phyloP scores from a whole-genome alignment of 2,113 vertebrate species.

The Perca fluviatilis region DNA sequence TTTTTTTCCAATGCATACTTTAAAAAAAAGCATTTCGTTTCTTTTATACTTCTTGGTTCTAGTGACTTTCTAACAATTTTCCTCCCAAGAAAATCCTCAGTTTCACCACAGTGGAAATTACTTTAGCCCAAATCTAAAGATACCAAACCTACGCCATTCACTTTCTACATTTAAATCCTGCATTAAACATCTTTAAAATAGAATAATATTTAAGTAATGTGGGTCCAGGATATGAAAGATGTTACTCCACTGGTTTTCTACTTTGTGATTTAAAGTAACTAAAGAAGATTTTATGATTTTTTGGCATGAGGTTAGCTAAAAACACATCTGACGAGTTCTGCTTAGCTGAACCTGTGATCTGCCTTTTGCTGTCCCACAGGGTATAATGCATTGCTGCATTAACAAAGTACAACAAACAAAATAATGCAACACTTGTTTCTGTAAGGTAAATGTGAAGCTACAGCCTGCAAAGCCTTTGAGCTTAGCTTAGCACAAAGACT shows the following conservation, averaged over 20 bases:
- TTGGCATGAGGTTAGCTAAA: neutral
- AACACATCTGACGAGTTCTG: neutral
- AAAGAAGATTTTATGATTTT: neutral
- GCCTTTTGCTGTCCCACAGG: neutral
- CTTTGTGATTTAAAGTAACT: neutral
- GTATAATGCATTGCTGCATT: neutral
- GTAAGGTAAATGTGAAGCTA: neutral
- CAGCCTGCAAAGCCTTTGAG: neutral
- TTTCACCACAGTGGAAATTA: neutral
- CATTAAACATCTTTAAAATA: neutral
- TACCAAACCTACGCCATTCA: neutral
- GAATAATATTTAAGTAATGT: neutral
- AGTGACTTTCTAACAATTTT: constrained; percentile 24
- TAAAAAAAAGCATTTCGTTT: neutral
- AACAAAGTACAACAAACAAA: neutral
- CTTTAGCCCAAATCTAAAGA: neutral
- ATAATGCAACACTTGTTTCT: neutral
- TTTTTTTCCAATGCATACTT: neutral
- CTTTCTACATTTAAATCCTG: neutral
- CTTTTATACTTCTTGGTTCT: neutral
- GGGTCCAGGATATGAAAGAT: neutral
- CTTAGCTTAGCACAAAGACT: constrained; percentile 6
- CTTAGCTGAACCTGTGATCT: neutral
- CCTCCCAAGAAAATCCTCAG: neutral
- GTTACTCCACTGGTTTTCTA: neutral